Percentiles rank a stretch among this genome's conserved stretches.
Conservation (phyloP, 2,888 invertebrate species). For the Podabrus alpinus region DNA sequence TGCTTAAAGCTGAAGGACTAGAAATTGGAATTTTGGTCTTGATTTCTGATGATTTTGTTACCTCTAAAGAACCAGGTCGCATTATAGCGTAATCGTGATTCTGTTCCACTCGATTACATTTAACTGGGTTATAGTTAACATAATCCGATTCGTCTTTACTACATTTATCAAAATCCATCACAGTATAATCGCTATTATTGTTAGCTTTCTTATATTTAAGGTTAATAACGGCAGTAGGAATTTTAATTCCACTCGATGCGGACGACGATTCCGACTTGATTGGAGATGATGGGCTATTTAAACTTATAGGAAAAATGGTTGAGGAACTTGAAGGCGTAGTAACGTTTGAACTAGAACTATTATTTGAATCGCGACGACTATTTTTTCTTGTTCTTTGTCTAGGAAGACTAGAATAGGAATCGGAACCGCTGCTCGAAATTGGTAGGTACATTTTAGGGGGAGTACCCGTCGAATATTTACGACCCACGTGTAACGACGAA, state of each 20-base stretch:
- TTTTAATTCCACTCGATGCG: constrained; percentile 39
- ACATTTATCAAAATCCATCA: constrained; percentile 48
- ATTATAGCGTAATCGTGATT: constrained; percentile 35
- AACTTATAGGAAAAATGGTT: constrained; percentile 70
- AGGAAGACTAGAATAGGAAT: constrained; percentile 56
- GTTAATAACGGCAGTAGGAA: constrained; percentile 45
- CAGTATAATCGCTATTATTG: constrained; percentile 44
- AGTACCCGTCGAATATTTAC: constrained; percentile 53
- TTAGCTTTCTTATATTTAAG: constrained; percentile 34
- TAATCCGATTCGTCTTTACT: constrained; percentile 43
- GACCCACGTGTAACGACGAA: constrained; percentile 36
- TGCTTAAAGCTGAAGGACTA: constrained; percentile 42
- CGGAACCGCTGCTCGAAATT: constrained; percentile 54
- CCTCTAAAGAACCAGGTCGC: constrained; percentile 25
- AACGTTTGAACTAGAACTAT: constrained; percentile 53
- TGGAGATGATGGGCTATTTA: constrained; percentile 70
- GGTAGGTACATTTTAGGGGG: constrained; percentile 58
- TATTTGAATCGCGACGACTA: constrained; percentile 54
- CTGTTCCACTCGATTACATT: constrained; percentile 2
- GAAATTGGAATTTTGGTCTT: constrained; percentile 25
- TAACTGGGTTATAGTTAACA: constrained; percentile 50
- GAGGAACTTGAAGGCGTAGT: constrained; percentile 64
- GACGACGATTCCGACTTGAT: constrained; percentile 49
- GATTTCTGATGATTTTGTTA: constrained; percentile 35
- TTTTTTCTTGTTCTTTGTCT: constrained; percentile 49